Evolutionary conservation across 2,888 invertebrate genomes (phyloP), one percentile per base, ranked within the genome.

Genomic region (Conchocele bisecta): DNA sequence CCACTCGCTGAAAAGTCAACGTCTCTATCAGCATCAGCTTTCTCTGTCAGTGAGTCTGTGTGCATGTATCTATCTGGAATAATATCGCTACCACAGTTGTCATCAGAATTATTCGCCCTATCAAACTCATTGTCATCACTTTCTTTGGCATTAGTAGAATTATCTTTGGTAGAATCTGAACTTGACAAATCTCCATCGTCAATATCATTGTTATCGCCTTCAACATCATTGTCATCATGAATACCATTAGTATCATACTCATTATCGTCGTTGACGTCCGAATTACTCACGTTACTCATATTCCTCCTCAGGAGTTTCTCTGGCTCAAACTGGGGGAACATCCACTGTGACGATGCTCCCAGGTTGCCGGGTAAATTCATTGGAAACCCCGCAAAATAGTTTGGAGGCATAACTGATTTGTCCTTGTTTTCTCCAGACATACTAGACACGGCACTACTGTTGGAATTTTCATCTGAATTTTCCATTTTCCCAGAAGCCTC

Each of bases 261-360:
- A 42, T 41, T 39, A 50, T 51, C 48, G 20, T 28, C 42, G 20
- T 50, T 46, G 20, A 51, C 58, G 33, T 44, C 51, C 13, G 26
- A n/a, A 22, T 51, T 24, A 48, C 29, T 15, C 17, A 51, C 65
- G 9, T 41, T 26, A 24, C 22, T 51, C 26, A 20, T 51, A 13
- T 20, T 28, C 11, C 20, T 28, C 31, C 24, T 22, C 5, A 20
- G 24, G 15, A 17, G 20, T 11, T 15, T 48, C 15, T 15, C 24
- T 4, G 88, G 83, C 65, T 89, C 89, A 79, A 88, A 89, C 74
- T 86, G 83, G n/a, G 89, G 90, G 59, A 90, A 90, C 80, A 89
- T 81, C 89, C 89, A 89, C 79, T 90, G 89, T 29, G 81, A 79
- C n/a, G 76, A 61, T 59, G 72, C 64, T n/a, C n/a, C n/a, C n/a